phyloP scores from a whole-genome alignment of 2,797 vertebrate species.

The Lacerta viridis region DNA sequence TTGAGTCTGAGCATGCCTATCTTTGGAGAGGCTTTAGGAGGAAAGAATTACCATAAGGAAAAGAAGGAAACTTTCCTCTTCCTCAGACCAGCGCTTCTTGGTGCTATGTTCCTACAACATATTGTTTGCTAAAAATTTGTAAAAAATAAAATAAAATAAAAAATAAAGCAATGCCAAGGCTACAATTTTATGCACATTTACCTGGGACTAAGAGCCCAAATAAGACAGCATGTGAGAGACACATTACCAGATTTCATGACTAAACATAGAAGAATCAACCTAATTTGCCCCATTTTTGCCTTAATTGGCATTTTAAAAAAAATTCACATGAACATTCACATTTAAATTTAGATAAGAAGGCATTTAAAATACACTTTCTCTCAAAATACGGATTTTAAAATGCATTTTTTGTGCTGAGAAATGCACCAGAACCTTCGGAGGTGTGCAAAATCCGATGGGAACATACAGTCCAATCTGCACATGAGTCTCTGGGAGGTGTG shows the following conservation, averaged over 20 bases:
- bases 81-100: not conserved
- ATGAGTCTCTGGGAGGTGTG: not conserved
- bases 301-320: not conserved
- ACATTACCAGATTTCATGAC: not conserved
- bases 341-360: not conserved
- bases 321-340: too few relatives aligned
- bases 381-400: not conserved
- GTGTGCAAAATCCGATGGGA: not conserved
- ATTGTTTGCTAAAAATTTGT: too few relatives aligned
- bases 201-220: not conserved
- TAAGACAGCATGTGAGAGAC: not conserved
- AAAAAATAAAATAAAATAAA: too few relatives aligned
- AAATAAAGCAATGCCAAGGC: too few relatives aligned
- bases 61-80: constrained; percentile 35
- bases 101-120: constrained; percentile 17
- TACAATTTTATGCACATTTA: not conserved
- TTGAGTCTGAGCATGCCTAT: fast-evolving
- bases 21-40: fast-evolving
- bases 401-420: not conserved
- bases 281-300: not conserved
- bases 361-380: not conserved
- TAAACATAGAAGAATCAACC: not conserved
- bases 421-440: too few relatives aligned
- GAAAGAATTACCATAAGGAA: constrained; percentile 4
- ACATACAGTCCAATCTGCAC: not conserved